A percentile compares a stretch with the other conserved stretches of the same genome.
These are phyloP conservation scores for Plutomurus gul DNA, from an alignment of 1,140 invertebrate species.

Conservation along the genomic window DNA sequence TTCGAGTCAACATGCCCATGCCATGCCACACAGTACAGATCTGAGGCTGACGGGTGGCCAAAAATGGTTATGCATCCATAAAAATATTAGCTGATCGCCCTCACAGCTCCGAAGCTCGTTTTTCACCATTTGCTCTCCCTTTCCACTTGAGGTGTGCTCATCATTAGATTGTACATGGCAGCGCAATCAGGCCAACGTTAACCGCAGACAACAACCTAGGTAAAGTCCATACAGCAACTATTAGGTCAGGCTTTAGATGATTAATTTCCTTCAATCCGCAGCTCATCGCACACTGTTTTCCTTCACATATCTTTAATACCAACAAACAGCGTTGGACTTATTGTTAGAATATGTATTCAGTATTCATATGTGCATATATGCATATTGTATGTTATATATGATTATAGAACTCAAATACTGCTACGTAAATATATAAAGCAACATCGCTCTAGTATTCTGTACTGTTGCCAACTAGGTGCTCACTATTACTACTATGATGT, in stretches of 20 bases:
- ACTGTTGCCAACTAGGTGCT: not conserved
- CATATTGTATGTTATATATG: not conserved
- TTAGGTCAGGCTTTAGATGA: not conserved
- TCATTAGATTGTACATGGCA: not conserved
- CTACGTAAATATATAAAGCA: too few species aligned
- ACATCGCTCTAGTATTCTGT: not conserved
- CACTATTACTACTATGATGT: not conserved
- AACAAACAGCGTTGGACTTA: not conserved
- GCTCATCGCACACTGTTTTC: conserved; percentile 4
- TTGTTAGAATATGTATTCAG: not conserved
- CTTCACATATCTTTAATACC: not conserved
- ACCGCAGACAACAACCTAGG: not conserved
- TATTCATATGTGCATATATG: not conserved
- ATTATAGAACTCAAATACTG: too few species aligned
- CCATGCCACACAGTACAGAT: conserved; percentile 7
- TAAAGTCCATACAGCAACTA: not conserved
- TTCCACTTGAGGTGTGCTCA: not conserved
- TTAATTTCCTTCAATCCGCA: conserved; percentile 11
- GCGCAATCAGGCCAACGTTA: too few species aligned
- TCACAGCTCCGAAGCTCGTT: not conserved
- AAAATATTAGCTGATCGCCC: conserved; percentile 37
- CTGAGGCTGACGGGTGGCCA: conserved; percentile 14
- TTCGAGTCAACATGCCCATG: not conserved
- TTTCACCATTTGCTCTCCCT: not conserved
- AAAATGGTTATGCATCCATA: conserved; percentile 42